Base-by-base conservation (phyloP, 2,113 vertebrate species). In the Amphiprion percula region DNA sequence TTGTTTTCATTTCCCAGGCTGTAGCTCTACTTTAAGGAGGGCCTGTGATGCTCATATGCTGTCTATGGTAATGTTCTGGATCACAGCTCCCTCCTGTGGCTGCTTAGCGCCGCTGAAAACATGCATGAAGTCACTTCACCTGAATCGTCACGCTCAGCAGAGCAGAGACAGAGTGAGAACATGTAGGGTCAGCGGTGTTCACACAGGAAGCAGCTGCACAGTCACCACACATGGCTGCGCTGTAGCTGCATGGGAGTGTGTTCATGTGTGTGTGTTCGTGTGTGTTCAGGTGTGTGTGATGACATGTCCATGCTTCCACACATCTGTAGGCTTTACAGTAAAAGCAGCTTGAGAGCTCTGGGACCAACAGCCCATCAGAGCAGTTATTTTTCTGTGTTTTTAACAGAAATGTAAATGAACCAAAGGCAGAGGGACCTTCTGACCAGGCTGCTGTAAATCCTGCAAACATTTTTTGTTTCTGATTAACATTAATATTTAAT, bases 121-220 rank as follows among this genome's bases (percentile, higher is more conserved):
- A 1, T 7, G n/a, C 0, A 0, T 52, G 26, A 63, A n/a, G 28
- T 21, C 11, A 73, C 11, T 21, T 58, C 17, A 66, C 49, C 64
- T 4, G 61, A 17, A 15, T 39, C 3, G 19, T 26, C 39, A 71
- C 16, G 4, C 8, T 67, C 9, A 17, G 23, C 11, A n/a, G 52
- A 71, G 47, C 6, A 33, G 10, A 15, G 10, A 28, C 3, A 28
- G 9, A 49, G 21, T 30, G 16, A 8, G 30, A 41, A 9, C 68
- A 16, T 21, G 7, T 49, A 30, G n/a, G 30, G 68, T 14, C 44
- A 10, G 10, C 3, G 14, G 0, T 69, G 63, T 78, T 82, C 68
- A 24, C 19, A 80, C 85, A 88, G 89, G 89, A 91, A 91, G 88
- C 87, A 90, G 88, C 54, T 89, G 89, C 85, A 62, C 56, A 28